Conservation (phyloP, 2,888 invertebrate genomes). For the Diarsia dahlii region DNA sequence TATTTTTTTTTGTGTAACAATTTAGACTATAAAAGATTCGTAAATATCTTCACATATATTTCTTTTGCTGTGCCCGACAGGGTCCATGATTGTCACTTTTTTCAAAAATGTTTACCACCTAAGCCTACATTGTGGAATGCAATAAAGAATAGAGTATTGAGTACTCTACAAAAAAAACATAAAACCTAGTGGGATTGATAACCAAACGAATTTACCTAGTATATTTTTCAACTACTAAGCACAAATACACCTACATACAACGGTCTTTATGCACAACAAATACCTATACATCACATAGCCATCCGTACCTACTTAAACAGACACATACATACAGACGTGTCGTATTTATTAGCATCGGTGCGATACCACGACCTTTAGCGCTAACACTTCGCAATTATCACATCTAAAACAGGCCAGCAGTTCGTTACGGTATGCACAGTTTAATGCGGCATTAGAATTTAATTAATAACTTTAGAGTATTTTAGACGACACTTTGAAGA, state of each 20-base stretch:
- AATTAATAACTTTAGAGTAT: slow-evolving; percentile 9
- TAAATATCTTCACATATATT: too few relatives aligned
- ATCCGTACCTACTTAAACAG: background rate
- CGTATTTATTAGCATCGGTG: slow-evolving; percentile 65
- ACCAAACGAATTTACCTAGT: background rate
- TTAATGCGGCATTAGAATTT: slow-evolving; percentile 32
- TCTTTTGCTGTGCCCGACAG: too few relatives aligned
- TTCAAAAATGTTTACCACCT: too few relatives aligned
- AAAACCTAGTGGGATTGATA: background rate
- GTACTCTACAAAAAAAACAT: background rate
- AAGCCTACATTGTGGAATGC: too few relatives aligned
- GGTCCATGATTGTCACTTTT: too few relatives aligned
- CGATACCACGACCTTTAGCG: slow-evolving; percentile 54
- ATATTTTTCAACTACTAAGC: background rate
- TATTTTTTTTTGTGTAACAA: too few relatives aligned
- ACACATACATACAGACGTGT: slow-evolving; percentile 70
- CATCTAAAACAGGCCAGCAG: slow-evolving; percentile 61
- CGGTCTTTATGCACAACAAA: background rate
- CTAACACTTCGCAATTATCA: slow-evolving; percentile 70
- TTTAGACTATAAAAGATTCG: too few relatives aligned
- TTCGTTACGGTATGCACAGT: slow-evolving; percentile 25
- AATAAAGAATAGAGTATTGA: too few relatives aligned
- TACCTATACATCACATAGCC: background rate
- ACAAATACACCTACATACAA: background rate
- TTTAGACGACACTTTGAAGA: background rate